Conservation (phyloP, 2,888 invertebrate genomes). For the Thereva nobilitata region DNA sequence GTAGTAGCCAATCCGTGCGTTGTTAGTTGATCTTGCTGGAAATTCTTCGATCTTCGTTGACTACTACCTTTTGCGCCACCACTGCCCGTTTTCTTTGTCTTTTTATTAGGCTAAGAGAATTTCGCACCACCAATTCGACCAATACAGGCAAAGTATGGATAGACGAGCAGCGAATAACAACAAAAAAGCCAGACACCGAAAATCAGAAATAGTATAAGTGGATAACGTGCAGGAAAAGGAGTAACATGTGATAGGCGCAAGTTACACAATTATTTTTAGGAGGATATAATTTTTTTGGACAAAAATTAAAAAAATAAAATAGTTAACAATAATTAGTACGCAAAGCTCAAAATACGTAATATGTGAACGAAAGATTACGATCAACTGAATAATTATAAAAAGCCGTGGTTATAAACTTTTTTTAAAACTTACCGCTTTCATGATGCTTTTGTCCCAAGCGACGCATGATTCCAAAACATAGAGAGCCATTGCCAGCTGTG, state of each 20-base stretch:
- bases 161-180: constrained; percentile 27
- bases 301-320: constrained; percentile 13
- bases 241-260: neutral
- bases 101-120: constrained; percentile 24
- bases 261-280: constrained; percentile 8
- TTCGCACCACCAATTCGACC: constrained; percentile 15
- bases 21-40: constrained; percentile 18
- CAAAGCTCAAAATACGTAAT: neutral
- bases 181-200: constrained; percentile 29
- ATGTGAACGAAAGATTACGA: too few species aligned
- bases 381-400: constrained; percentile 41
- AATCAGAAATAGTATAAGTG: constrained; percentile 30
- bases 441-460: constrained; percentile 98
- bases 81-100: constrained; percentile 20
- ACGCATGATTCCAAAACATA: constrained; percentile 89
- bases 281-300: neutral
- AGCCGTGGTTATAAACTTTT: constrained; percentile 38
- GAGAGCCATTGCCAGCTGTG: constrained; percentile 88
- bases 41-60: constrained; percentile 14
- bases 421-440: constrained; percentile 90
- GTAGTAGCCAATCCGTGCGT: constrained; percentile 8
- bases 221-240: constrained; percentile 25
- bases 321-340: neutral
- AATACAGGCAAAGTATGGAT: constrained; percentile 18
- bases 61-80: constrained; percentile 5